Evolutionary conservation across 2,888 invertebrate genomes (phyloP).

Genomic region (Synanthedon formicaeformis): DNA sequence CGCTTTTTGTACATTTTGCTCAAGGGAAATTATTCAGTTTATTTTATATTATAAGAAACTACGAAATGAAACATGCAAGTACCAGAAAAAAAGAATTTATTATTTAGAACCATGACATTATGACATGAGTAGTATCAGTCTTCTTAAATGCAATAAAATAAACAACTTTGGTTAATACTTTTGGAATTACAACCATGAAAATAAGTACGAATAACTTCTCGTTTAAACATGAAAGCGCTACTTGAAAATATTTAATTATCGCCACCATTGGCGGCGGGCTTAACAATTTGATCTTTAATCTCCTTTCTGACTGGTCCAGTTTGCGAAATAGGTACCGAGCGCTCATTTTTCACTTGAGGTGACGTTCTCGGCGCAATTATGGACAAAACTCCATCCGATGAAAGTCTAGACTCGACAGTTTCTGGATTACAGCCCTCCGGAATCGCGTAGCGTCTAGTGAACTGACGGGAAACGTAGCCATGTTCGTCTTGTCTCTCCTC

Average conservation of each 20-base stretch:
- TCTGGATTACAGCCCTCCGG: slow-evolving; percentile 78
- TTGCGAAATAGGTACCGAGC: slow-evolving; percentile 67
- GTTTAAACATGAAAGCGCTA: not conserved
- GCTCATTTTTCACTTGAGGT: slow-evolving; percentile 38
- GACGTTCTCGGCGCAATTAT: slow-evolving; percentile 69
- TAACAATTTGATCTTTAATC: slow-evolving; percentile 45
- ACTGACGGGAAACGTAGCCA: slow-evolving; percentile 78
- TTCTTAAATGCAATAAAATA: not conserved
- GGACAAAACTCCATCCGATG: slow-evolving; percentile 80
- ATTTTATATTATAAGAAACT: no score
- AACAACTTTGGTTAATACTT: not conserved
- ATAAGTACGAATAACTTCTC: not conserved
- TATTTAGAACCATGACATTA: no score
- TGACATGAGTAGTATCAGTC: not conserved
- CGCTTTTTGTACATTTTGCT: no score
- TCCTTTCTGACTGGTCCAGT: slow-evolving; percentile 67
- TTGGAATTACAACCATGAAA: not conserved
- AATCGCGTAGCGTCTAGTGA: slow-evolving; percentile 76
- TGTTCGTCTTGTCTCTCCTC: slow-evolving; percentile 80
- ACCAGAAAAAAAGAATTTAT: no score
- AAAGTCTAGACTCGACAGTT: slow-evolving; percentile 76
- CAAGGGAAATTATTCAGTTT: no score
- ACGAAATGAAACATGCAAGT: no score
- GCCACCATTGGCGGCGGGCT: slow-evolving; percentile 8
- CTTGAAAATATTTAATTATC: not conserved